Evolutionary conservation across 2,888 invertebrate genomes (phyloP).

Genomic region (Caenorhabditis parvicauda): DNA sequence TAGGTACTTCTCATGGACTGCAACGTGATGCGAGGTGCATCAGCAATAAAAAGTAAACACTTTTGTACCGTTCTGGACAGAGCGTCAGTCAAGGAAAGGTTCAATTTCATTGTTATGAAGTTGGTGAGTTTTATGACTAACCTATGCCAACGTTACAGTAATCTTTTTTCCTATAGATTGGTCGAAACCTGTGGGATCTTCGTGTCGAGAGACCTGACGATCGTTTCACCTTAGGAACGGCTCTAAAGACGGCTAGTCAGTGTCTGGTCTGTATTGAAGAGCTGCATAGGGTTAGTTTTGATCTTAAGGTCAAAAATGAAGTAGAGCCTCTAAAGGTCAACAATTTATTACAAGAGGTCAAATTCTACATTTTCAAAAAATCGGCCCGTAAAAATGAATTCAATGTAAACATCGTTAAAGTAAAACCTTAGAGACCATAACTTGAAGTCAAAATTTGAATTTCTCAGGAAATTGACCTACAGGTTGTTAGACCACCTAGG

Average conservation of each 20-base stretch:
- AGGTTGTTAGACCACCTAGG: too few relatives aligned
- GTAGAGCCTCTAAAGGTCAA: too few relatives aligned
- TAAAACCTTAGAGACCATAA: too few relatives aligned
- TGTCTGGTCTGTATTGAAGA: constrained; percentile 39
- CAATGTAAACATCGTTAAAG: too few relatives aligned
- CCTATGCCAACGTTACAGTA: too few relatives aligned
- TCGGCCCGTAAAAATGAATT: too few relatives aligned
- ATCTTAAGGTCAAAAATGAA: too few relatives aligned
- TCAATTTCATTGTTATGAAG: constrained; percentile 50
- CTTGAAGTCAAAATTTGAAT: too few relatives aligned
- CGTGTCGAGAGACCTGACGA: constrained; percentile 30
- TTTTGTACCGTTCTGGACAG: constrained; percentile 47
- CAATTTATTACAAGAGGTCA: too few relatives aligned
- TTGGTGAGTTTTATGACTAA: constrained; percentile 30
- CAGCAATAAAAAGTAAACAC: constrained; percentile 37
- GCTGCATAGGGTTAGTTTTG: constrained; percentile 36
- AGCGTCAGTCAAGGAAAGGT: constrained; percentile 38
- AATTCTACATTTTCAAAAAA: too few relatives aligned
- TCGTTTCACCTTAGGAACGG: constrained; percentile 29
- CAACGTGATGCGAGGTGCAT: constrained; percentile 44
- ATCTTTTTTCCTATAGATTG: constrained; percentile 39
- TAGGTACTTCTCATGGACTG: constrained; percentile 48
- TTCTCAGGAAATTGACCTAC: too few relatives aligned
- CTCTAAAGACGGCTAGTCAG: constrained; percentile 35
- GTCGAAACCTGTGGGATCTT: constrained; percentile 51